Evolutionary conservation across 1,140 invertebrate species (phyloP).

Genomic region (Limonius californicus): DNA sequence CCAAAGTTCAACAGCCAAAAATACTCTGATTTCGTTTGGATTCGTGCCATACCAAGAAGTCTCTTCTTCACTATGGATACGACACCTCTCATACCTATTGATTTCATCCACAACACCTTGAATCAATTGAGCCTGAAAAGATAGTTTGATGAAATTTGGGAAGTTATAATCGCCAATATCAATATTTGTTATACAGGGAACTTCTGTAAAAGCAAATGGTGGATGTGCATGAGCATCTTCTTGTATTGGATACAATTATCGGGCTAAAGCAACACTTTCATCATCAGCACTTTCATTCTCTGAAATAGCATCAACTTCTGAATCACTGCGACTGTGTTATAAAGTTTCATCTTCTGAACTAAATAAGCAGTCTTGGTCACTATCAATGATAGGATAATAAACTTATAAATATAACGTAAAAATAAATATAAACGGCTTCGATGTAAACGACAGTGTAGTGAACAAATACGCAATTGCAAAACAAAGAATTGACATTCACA

Average conservation of each 20-base stretch:
- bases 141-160: too few species aligned
- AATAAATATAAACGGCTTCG: too few species aligned
- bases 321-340: not conserved
- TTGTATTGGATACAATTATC: not conserved
- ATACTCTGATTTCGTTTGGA: not conserved
- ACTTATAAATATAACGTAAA: too few species aligned
- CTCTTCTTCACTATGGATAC: not conserved
- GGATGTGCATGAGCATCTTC: not conserved
- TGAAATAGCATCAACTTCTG: conserved; percentile 3
- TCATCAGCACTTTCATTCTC: not conserved
- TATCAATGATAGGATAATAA: not conserved
- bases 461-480: too few species aligned
- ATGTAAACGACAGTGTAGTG: too few species aligned
- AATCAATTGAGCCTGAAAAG: too few species aligned
- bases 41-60: not conserved
- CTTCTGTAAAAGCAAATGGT: too few species aligned
- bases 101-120: not conserved
- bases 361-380: not conserved
- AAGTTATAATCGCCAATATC: too few species aligned
- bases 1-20: not conserved
- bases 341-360: conserved; percentile 7
- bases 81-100: not conserved
- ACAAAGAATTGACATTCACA: too few species aligned
- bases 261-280: not conserved
- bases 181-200: too few species aligned